These are phyloP conservation scores for Eledone cirrhosa DNA, from an alignment of 2,888 invertebrate genomes.

Conservation along the genomic window DNA sequence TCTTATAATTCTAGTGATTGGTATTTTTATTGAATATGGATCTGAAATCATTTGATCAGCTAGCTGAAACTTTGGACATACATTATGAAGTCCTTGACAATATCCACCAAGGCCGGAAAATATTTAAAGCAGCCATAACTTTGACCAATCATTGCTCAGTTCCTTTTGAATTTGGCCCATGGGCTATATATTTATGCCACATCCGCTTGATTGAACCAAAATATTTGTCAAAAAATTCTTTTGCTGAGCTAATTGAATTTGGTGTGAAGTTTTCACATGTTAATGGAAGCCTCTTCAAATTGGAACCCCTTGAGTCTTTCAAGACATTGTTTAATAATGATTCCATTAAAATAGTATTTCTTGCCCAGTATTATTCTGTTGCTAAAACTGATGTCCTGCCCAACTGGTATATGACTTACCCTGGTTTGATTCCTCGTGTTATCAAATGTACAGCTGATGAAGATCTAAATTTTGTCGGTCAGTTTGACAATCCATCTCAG, in stretches of 20 bases:
- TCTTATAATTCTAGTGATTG: neutral
- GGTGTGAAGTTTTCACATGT: conserved; percentile 51
- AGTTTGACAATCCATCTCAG: conserved; percentile 50
- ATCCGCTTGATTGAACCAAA: conserved; percentile 58
- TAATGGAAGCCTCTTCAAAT: conserved; percentile 54
- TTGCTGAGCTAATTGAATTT: conserved; percentile 40
- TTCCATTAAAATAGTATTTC: conserved; percentile 44
- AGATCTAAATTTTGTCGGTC: conserved; percentile 49
- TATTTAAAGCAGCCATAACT: conserved; percentile 47
- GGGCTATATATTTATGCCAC: conserved; percentile 58
- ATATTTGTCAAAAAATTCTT: conserved; percentile 42
- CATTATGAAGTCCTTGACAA: conserved; percentile 52
- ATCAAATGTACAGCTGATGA: conserved; percentile 53
- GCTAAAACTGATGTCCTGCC: conserved; percentile 55
- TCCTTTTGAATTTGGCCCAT: conserved; percentile 39
- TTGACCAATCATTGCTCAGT: conserved; percentile 46
- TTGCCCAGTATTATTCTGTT: conserved; percentile 55
- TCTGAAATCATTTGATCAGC: conserved; percentile 42
- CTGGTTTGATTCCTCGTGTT: conserved; percentile 45
- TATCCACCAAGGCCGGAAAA: conserved; percentile 47
- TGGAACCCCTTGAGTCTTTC: conserved; percentile 50
- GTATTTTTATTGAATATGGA: conserved; percentile 38
- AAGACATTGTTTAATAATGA: conserved; percentile 47
- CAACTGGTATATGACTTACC: conserved; percentile 55
- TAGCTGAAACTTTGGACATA: conserved; percentile 44